Evolutionary conservation across 2,113 vertebrate genomes (phyloP).

Genomic region (Bufo bufo): DNA sequence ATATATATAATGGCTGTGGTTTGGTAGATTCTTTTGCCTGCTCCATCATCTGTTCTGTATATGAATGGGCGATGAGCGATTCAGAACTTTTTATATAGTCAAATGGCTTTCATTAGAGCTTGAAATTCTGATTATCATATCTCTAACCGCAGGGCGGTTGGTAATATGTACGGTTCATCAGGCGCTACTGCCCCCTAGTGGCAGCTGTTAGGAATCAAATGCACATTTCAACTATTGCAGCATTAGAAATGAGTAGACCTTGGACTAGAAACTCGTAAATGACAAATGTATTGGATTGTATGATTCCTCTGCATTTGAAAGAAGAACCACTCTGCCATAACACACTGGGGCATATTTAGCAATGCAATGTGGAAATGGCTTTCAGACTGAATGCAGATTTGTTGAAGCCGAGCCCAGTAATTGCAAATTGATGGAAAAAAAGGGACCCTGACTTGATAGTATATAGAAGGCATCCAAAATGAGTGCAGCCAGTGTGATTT

Average conservation of each 20-base stretch:
- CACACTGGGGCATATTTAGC: too few relatives aligned
- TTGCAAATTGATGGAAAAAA: too few relatives aligned
- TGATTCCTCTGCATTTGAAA: neutral
- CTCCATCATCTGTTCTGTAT: neutral
- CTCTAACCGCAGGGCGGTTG: neutral
- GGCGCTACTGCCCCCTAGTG: conserved; percentile 39
- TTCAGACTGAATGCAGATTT: too few relatives aligned
- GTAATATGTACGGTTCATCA: neutral
- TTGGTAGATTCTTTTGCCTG: neutral
- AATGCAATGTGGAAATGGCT: too few relatives aligned
- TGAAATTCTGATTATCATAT: neutral
- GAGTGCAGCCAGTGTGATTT: too few relatives aligned
- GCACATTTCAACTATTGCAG: neutral
- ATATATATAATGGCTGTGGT: neutral
- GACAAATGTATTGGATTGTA: neutral
- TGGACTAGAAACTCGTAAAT: neutral
- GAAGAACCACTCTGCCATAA: too few relatives aligned
- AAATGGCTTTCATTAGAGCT: neutral
- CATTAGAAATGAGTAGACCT: neutral
- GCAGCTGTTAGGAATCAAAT: neutral
- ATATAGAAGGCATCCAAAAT: too few relatives aligned
- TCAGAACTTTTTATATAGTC: neutral
- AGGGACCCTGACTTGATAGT: too few relatives aligned
- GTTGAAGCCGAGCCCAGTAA: too few relatives aligned
- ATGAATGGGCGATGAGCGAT: neutral